These are phyloP conservation scores for Dolichopus griseipennis DNA, from an alignment of 2,888 invertebrate genomes.

Conservation along the genomic window DNA sequence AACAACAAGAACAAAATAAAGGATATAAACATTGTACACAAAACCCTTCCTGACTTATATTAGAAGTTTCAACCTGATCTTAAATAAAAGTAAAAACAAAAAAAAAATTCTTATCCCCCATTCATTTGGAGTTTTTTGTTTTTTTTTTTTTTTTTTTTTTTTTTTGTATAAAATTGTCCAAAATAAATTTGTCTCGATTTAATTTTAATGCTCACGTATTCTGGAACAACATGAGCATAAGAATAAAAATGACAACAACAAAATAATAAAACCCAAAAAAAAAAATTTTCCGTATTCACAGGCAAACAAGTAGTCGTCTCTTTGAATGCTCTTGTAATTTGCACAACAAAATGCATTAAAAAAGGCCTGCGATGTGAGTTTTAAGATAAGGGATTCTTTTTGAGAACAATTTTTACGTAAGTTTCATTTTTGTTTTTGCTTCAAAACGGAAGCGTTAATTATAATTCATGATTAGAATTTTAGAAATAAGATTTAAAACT, in stretches of 20 bases:
- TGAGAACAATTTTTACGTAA: too few species aligned
- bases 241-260: neutral
- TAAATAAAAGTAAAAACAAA: too few species aligned
- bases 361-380: neutral
- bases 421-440: too few species aligned
- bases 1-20: neutral
- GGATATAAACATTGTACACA: neutral
- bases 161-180: neutral
- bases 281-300: neutral
- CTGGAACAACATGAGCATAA: neutral
- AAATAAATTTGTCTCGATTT: constrained; percentile 6
- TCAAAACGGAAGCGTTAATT: too few species aligned
- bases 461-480: too few species aligned
- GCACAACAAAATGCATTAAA: neutral
- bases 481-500: too few species aligned
- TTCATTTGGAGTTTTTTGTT: neutral
- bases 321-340: too few species aligned
- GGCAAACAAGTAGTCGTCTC: too few species aligned
- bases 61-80: neutral
- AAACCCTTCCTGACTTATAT: neutral
- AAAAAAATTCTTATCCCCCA: neutral
- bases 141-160: neutral
- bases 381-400: neutral
- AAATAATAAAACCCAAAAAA: neutral
- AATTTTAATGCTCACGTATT: constrained; percentile 6